phyloP scores from a whole-genome alignment of 1,140 invertebrate genomes.

The Calephelis virginiensis region DNA sequence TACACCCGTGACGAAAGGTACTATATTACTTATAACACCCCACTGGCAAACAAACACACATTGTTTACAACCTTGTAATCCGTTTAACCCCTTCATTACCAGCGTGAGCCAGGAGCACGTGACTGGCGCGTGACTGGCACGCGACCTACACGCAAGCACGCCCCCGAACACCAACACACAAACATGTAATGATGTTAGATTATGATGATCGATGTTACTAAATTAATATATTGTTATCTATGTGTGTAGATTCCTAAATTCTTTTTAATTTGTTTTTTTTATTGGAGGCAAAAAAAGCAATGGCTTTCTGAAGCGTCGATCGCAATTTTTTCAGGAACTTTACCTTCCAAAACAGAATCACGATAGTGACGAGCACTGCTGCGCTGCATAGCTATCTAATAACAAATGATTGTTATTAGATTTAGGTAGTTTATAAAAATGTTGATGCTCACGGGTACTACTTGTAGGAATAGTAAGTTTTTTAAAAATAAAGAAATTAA shows the following conservation, averaged over 20 bases:
- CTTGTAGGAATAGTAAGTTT: no score
- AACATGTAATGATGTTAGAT: slow-evolving; percentile 43
- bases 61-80: slow-evolving; percentile 38
- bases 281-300: no score
- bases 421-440: no score
- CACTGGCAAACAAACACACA: slow-evolving; percentile 16
- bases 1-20: no score
- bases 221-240: slow-evolving; percentile 47
- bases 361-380: no score
- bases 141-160: slow-evolving; percentile 35
- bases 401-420: no score
- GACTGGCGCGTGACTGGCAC: slow-evolving; percentile 32
- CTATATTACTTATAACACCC: neutral
- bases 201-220: slow-evolving; percentile 49
- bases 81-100: slow-evolving; percentile 44
- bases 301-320: no score
- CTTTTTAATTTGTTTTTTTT: neutral
- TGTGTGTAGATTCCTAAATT: neutral
- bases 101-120: slow-evolving; percentile 22
- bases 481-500: no score
- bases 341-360: no score
- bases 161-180: slow-evolving; percentile 25
- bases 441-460: no score
- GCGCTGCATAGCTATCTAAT: no score
- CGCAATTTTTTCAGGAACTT: no score